A percentile compares a stretch with the other conserved stretches of the same genome.
Conservation (phyloP, 2,113 vertebrate genomes). For the Ophthalmolycus amberensis region DNA sequence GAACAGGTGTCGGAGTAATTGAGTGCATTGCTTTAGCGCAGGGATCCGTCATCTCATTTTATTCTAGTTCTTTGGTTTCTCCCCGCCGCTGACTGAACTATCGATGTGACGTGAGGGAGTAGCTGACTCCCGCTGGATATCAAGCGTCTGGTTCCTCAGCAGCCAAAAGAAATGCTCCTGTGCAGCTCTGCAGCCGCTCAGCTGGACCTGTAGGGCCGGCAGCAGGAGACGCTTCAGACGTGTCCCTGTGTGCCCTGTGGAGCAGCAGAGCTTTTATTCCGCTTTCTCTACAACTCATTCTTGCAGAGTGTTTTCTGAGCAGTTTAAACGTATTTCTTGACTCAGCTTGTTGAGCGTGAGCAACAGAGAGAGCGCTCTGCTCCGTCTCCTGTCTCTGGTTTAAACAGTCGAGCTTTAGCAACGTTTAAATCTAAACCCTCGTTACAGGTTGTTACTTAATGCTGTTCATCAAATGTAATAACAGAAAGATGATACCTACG, state of each 20-base stretch:
- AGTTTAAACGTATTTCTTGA: neutral
- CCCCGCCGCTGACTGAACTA: conserved; percentile 58
- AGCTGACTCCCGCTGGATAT: conserved; percentile 55
- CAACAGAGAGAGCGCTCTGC: neutral
- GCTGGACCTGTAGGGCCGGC: conserved; percentile 32
- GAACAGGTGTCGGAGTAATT: conserved; percentile 36
- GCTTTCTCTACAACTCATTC: neutral
- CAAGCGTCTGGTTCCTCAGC: conserved; percentile 42
- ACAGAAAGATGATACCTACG: neutral
- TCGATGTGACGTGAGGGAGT: conserved; percentile 58
- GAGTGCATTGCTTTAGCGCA: conserved; percentile 29
- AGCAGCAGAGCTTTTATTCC: neutral
- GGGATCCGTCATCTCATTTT: conserved; percentile 59
- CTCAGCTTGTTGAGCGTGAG: neutral
- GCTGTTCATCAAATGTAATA: neutral
- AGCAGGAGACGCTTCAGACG: conserved; percentile 34
- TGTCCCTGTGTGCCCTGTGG: neutral
- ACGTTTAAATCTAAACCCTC: conserved; percentile 14
- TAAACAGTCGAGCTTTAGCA: neutral
- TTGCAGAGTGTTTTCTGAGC: neutral
- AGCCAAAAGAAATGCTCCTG: conserved; percentile 35
- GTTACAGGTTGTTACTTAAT: neutral
- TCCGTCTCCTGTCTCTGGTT: conserved; percentile 1
- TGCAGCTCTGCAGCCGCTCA: conserved; percentile 19
- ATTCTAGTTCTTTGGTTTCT: conserved; percentile 60